Conservation (phyloP, 2,113 vertebrate species). For the Grammomys surdaster region DNA sequence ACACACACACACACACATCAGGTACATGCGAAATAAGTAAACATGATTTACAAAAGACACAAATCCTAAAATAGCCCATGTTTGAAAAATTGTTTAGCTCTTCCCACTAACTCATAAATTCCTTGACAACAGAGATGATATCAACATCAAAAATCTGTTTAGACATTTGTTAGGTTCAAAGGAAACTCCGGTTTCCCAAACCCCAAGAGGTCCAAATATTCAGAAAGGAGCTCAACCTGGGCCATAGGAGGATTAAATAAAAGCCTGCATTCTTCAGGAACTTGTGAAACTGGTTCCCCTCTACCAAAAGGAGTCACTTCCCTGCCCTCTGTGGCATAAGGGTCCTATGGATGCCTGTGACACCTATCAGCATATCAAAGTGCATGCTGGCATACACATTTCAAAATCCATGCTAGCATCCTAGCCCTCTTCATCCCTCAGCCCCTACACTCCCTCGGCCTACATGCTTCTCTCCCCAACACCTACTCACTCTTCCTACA, state of each 20-base stretch:
- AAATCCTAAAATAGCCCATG: background rate
- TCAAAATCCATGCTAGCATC: background rate
- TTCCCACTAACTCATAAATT: background rate
- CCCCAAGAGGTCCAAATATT: background rate
- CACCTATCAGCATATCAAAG: background rate
- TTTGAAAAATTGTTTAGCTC: constrained; percentile 8
- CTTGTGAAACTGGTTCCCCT: background rate
- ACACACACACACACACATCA: background rate
- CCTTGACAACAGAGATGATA: background rate
- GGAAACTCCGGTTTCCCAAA: background rate
- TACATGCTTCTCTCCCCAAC: background rate
- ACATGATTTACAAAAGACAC: background rate
- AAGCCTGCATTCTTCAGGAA: background rate
- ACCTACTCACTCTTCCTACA: background rate
- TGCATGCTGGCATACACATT: background rate
- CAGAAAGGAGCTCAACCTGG: background rate
- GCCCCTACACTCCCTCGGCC: background rate
- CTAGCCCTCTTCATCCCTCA: background rate
- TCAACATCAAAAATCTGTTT: background rate
- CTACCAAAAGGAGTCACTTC: background rate
- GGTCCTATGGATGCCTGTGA: background rate
- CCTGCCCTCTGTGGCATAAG: background rate
- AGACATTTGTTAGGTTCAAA: background rate
- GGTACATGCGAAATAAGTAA: background rate
- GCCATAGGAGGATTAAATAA: background rate